Evolutionary conservation across 2,888 invertebrate species (phyloP).

Genomic region (Entomobrya proxima): DNA sequence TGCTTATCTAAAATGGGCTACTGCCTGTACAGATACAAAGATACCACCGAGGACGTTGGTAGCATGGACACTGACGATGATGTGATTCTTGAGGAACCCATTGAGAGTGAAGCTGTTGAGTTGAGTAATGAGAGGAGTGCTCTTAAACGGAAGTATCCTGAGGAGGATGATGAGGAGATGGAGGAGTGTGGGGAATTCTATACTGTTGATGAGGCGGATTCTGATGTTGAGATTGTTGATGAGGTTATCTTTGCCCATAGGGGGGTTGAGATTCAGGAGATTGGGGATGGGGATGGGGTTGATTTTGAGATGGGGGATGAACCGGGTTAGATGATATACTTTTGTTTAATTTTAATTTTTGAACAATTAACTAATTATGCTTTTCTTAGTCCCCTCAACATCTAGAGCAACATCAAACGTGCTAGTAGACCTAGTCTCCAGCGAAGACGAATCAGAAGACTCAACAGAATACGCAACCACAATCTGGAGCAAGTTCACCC

Average conservation of each 20-base stretch:
- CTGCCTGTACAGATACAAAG: slow-evolving; percentile 31
- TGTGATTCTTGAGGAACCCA: slow-evolving; percentile 23
- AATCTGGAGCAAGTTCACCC: slow-evolving; percentile 70
- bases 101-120: not conserved
- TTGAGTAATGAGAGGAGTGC: not conserved
- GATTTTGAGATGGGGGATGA: slow-evolving; percentile 41
- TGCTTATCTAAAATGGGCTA: slow-evolving; percentile 54
- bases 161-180: slow-evolving; percentile 37
- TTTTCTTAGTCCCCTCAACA: slow-evolving; percentile 58
- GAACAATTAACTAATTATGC: not conserved
- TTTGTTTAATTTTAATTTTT: not conserved
- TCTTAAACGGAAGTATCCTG: slow-evolving; percentile 17
- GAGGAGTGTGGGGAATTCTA: slow-evolving; percentile 33
- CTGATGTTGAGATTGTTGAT: slow-evolving; percentile 72
- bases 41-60: not conserved
- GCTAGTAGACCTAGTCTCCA: slow-evolving; percentile 67
- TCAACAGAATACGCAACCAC: slow-evolving; percentile 24
- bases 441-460: slow-evolving; percentile 66
- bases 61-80: slow-evolving; percentile 47
- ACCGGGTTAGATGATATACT: slow-evolving; percentile 45
- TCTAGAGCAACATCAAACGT: slow-evolving; percentile 56
- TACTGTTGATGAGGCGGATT: slow-evolving; percentile 71
- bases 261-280: slow-evolving; percentile 71
- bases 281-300: slow-evolving; percentile 62
- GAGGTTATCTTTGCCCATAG: slow-evolving; percentile 65